These are phyloP conservation scores for Platycheirus albimanus DNA, from an alignment of 2,888 invertebrate species.

Conservation along the genomic window DNA sequence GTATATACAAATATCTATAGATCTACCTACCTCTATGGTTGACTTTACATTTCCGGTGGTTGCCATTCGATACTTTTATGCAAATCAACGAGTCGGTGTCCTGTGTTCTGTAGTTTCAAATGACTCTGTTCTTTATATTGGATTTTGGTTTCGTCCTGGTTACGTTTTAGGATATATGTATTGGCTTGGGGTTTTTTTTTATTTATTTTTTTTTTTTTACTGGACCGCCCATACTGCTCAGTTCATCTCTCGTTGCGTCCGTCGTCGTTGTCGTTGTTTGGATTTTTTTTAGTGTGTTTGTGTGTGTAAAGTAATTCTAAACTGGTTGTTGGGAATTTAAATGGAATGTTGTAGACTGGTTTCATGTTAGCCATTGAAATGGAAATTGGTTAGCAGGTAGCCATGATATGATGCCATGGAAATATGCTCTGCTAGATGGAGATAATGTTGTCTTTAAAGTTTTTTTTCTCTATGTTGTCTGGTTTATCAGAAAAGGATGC, in stretches of 20 bases:
- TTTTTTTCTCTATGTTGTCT: no score
- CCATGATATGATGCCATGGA: conserved; percentile 17
- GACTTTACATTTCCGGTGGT: conserved; percentile 70
- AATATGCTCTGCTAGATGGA: conserved; percentile 44
- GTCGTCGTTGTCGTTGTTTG: no score
- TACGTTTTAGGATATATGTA: conserved; percentile 20
- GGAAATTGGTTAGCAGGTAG: conserved; percentile 50
- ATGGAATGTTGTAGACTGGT: conserved; percentile 55
- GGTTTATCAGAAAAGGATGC: no score
- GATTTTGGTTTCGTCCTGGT: conserved; percentile 52
- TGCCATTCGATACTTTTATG: conserved; percentile 70
- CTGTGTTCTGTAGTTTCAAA: conserved; percentile 42
- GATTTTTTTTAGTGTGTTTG: conserved; percentile 20
- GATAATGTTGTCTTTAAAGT: no score
- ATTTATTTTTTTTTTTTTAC: conserved; percentile 9
- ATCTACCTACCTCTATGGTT: no score
- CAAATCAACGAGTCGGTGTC: conserved; percentile 63
- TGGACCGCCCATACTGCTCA: conserved; percentile 7
- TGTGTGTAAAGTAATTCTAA: conserved; percentile 55
- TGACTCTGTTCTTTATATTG: conserved; percentile 58
- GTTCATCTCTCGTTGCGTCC: conserved; percentile 19
- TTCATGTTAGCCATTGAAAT: conserved; percentile 56
- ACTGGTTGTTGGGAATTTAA: conserved; percentile 55
- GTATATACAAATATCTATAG: neutral
- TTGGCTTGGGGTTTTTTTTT: neutral